Evolutionary conservation across 2,888 invertebrate species (phyloP), one percentile per base, ranked within the genome.

Genomic region (Scelioninae gen. 2): DNA sequence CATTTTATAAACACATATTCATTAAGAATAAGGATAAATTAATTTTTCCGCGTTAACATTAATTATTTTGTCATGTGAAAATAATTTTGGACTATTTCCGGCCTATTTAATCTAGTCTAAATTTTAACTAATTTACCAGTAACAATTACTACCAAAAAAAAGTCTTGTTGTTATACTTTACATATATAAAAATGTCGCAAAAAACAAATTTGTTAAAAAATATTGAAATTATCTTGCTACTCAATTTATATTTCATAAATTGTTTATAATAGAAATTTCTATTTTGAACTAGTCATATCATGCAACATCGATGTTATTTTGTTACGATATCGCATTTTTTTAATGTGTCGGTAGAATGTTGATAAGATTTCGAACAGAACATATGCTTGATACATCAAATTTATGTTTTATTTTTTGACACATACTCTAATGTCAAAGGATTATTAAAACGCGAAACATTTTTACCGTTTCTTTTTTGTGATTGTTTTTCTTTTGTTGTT

Each of bases 21-120:
- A 25, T 25, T 25, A 25, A 25, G 9, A 31, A 31, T 9, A 7
- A 9, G 2, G 9, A 31, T 5, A 6, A 7, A 31, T 31, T 31
- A 2, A 31, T 31, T 31, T 31, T 22, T 22, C 22, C 3, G 5
- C 22, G 5, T 22, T 22, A 22, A 31, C 9, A 31, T 2, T 31
- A 2, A 31, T 9, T 7, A 7, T 9, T 31, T 31, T 31, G 31
- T 31, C 22, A 19, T 45, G 9, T 22, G 22, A 13, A 25, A 28
- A 48, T 11, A 55, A 19, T 22, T 33, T 35, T 1, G 13, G 35
- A 25, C 10, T 60, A 18, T 45, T 53, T 10, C 22, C 10, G 41
- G 55, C 65, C 46, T 55, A 68, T 69, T 50, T 76, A 73, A 65
- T 75, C 75, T 75, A 75, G 75, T 75, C 71, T 65, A 64, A 68